A percentile compares a stretch with the other conserved stretches of the same genome.
These are phyloP conservation scores for Hyperoodon ampullatus DNA, from an alignment of 2,113 vertebrate species.

Conservation along the genomic window DNA sequence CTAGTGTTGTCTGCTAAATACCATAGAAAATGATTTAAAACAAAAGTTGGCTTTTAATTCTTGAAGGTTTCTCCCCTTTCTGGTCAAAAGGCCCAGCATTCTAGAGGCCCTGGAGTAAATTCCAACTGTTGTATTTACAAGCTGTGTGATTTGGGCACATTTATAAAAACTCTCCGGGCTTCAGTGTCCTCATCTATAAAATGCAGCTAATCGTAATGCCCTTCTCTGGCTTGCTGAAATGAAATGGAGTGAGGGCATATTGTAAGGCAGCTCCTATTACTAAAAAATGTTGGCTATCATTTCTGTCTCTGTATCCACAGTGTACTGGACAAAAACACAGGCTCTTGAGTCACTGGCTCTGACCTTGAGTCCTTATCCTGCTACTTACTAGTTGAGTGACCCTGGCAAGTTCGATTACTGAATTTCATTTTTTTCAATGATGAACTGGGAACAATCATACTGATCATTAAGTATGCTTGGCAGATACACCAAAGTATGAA, in stretches of 20 bases:
- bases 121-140: not conserved
- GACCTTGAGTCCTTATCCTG: not conserved
- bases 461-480: not conserved
- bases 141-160: not conserved
- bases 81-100: not conserved
- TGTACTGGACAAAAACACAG: not conserved
- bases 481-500: not conserved
- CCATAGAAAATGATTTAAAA: not conserved
- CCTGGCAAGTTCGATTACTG: not conserved
- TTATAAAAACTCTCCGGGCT: not conserved
- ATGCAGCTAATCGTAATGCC: not conserved
- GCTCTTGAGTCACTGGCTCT: not conserved
- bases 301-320: not conserved
- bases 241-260: not conserved
- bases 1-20: not conserved
- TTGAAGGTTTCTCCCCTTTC: not conserved
- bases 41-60: not conserved
- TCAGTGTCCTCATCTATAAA: not conserved
- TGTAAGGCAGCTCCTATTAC: not conserved
- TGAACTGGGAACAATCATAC: not conserved
- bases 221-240: not conserved
- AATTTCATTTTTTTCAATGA: not conserved
- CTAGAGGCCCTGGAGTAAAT: not conserved
- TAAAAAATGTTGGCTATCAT: not conserved
- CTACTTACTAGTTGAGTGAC: not conserved